Conservation (phyloP, 2,113 vertebrate genomes). For the Ptilonorhynchus violaceus region DNA sequence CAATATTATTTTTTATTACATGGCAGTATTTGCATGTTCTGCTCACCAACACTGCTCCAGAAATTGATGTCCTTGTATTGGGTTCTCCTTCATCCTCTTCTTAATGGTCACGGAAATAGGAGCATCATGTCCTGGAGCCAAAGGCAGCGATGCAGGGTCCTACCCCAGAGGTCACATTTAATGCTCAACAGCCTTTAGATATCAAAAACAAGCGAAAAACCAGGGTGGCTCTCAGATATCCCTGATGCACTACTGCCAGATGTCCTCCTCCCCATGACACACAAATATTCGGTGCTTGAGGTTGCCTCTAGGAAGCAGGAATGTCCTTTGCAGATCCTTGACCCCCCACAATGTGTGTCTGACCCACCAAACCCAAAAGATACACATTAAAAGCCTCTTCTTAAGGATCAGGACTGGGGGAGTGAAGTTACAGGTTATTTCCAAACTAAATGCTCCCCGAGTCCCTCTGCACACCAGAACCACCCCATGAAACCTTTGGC, state of each 20-base stretch:
- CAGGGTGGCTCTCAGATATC: neutral
- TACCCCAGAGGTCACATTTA: neutral
- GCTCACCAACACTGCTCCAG: neutral
- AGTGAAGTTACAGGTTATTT: neutral
- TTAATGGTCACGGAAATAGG: neutral
- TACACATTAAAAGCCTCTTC: neutral
- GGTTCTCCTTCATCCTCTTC: neutral
- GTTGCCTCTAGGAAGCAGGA: neutral
- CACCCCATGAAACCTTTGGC: neutral
- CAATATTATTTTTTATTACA: neutral
- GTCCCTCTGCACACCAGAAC: neutral
- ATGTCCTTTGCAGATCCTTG: neutral
- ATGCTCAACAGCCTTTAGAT: neutral
- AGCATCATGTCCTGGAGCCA: neutral
- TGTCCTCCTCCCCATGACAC: neutral
- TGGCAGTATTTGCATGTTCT: neutral
- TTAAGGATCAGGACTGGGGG: neutral
- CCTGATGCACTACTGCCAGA: neutral
- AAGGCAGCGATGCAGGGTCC: neutral
- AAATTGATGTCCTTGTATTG: neutral
- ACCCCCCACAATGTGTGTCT: neutral
- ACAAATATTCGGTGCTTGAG: neutral
- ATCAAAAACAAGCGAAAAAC: neutral
- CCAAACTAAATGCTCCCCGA: neutral
- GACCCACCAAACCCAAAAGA: neutral